Percentiles rank a stretch among this genome's conserved stretches.
Evolutionary conservation across 1,140 invertebrate species (phyloP).

Genomic region (Pachypeltis micranthus): DNA sequence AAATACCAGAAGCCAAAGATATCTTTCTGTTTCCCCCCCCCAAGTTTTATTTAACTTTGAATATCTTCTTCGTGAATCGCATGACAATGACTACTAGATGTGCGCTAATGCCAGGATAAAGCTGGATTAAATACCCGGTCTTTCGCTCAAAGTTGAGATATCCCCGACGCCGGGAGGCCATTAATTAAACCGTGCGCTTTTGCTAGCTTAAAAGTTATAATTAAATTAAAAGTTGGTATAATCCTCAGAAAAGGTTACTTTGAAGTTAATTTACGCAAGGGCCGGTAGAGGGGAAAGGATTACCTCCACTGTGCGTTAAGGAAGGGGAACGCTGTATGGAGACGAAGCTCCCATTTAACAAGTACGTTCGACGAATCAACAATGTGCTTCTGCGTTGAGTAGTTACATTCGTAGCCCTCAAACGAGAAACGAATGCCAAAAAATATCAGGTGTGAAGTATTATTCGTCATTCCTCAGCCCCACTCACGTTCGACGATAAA

Average conservation of each 20-base stretch:
- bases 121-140: background rate
- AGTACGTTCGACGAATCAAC: background rate
- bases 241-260: slow-evolving; percentile 11
- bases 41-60: slow-evolving; percentile 3
- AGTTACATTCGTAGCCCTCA: background rate
- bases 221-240: slow-evolving; percentile 14
- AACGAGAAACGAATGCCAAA: background rate
- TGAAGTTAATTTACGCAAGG: slow-evolving; percentile 10
- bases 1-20: background rate
- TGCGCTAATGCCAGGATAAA: slow-evolving; percentile 6
- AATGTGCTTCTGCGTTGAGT: background rate
- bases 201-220: slow-evolving; percentile 16
- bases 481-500: background rate
- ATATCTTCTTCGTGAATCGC: background rate
- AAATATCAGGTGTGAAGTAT: no score
- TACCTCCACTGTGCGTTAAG: background rate
- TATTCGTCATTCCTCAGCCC: background rate
- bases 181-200: slow-evolving; percentile 15
- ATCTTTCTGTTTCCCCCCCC: background rate
- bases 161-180: slow-evolving; percentile 1
- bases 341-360: background rate
- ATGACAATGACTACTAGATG: slow-evolving; percentile 5
- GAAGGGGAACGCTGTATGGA: background rate
- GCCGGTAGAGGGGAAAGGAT: background rate
- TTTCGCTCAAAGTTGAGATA: slow-evolving; percentile 9